These are phyloP conservation scores for Sardina pilchardus DNA, from an alignment of 2,113 vertebrate species.

Conservation along the genomic window DNA sequence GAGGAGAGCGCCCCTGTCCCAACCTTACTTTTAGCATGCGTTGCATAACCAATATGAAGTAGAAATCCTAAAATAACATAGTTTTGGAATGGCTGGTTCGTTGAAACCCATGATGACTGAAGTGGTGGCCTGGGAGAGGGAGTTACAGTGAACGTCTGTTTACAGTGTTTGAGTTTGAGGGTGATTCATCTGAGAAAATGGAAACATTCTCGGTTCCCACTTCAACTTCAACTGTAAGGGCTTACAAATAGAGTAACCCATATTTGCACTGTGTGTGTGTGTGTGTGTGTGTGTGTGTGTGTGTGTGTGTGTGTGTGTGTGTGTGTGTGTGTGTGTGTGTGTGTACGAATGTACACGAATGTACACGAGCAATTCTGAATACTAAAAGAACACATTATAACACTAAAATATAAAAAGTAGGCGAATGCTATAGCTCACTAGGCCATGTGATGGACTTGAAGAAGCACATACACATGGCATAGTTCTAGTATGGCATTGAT, in stretches of 20 bases:
- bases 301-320: too few relatives aligned
- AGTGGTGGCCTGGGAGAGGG: neutral
- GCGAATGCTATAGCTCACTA: too few relatives aligned
- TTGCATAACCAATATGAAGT: slow-evolving; percentile 1
- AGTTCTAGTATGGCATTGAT: neutral
- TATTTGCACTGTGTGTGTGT: too few relatives aligned
- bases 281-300: too few relatives aligned
- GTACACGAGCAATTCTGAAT: neutral
- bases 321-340: too few relatives aligned
- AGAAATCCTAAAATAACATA: neutral
- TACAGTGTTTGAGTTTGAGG: neutral
- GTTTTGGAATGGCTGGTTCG: neutral
- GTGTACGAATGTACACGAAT: too few relatives aligned
- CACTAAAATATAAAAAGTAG: neutral
- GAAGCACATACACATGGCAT: too few relatives aligned
- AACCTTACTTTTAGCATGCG: neutral
- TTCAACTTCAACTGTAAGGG: neutral
- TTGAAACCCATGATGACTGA: neutral
- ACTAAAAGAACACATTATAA: neutral
- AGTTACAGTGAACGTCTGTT: neutral
- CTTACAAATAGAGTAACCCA: neutral
- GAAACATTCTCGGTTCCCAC: neutral
- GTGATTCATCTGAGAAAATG: neutral
- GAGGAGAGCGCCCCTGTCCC: slow-evolving; percentile 15
- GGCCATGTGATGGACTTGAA: too few relatives aligned